These are phyloP conservation scores for Adoxophyes honmai DNA, from an alignment of 1,140 invertebrate genomes.

Conservation along the genomic window DNA sequence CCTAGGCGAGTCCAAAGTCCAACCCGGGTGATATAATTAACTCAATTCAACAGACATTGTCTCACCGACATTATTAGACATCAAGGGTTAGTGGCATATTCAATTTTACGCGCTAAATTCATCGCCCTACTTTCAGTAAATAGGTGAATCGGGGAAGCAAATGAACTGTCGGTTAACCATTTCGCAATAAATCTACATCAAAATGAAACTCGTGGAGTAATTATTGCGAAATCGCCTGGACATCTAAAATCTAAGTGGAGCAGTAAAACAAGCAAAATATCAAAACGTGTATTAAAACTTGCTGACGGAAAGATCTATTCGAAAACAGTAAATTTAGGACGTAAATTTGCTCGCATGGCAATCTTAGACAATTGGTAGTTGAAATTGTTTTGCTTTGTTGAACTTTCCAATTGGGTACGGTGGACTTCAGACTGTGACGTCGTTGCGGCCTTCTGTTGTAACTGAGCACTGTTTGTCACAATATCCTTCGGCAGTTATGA, in stretches of 20 bases:
- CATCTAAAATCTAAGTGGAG: constrained; percentile 1
- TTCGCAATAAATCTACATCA: neutral
- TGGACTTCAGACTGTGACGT: constrained; percentile 56
- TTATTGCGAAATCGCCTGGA: constrained; percentile 8
- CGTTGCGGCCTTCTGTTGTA: constrained; percentile 28
- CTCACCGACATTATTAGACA: constrained; percentile 21
- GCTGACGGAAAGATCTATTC: neutral
- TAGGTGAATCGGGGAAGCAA: neutral
- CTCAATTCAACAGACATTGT: constrained; percentile 24
- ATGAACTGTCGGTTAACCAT: neutral
- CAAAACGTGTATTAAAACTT: neutral
- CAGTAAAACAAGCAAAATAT: neutral
- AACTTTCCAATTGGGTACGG: constrained; percentile 40
- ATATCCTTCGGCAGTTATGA: constrained; percentile 26
- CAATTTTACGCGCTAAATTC: neutral
- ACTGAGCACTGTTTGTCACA: constrained; percentile 34
- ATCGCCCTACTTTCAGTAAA: neutral
- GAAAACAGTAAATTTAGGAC: neutral
- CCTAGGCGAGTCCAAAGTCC: constrained; percentile 34
- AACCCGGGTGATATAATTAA: constrained; percentile 32
- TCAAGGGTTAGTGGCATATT: constrained; percentile 11
- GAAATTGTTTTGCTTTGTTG: constrained; percentile 31
- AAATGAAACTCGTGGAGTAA: too few species aligned
- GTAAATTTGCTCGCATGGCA: neutral
- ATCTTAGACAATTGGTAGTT: constrained; percentile 18